Conservation (phyloP, 2,888 invertebrate genomes). For the Cyclophora punctaria region DNA sequence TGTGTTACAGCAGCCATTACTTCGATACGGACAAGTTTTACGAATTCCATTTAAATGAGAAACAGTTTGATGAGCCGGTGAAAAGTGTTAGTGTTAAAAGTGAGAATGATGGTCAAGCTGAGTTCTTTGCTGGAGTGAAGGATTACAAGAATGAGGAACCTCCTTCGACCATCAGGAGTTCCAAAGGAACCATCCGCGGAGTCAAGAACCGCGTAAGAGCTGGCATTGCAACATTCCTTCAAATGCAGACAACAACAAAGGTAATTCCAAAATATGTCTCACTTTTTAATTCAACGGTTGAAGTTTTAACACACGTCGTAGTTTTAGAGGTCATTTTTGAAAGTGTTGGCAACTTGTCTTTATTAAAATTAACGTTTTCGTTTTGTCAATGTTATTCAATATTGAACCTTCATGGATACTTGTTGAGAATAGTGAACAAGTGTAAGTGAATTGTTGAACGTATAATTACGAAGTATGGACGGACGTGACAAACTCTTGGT, state of each 20-base stretch:
- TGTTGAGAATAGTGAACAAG: conserved; percentile 40
- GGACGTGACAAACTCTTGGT: conserved; percentile 33
- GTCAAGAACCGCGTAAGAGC: conserved; percentile 95
- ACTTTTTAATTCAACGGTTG: conserved; percentile 36
- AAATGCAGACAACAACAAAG: conserved; percentile 86
- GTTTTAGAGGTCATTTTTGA: conserved; percentile 68
- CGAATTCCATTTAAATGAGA: conserved; percentile 88
- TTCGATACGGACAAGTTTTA: conserved; percentile 87
- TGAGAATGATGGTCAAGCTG: conserved; percentile 71
- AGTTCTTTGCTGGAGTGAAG: conserved; percentile 87
- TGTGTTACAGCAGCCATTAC: conserved; percentile 70
- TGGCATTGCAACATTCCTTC: conserved; percentile 95
- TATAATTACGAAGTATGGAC: conserved; percentile 53
- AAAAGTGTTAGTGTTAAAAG: conserved; percentile 67
- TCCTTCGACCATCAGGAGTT: conserved; percentile 89
- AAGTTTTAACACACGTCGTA: conserved; percentile 54
- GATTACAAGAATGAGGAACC: conserved; percentile 79
- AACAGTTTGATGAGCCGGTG: conserved; percentile 68
- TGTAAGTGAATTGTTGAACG: conserved; percentile 45
- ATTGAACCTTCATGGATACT: conserved; percentile 48
- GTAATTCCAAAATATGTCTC: conserved; percentile 60
- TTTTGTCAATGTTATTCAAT: conserved; percentile 31
- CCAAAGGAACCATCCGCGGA: conserved; percentile 94
- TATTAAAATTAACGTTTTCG: conserved; percentile 42
- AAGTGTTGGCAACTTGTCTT: conserved; percentile 51